These are phyloP conservation scores for Platycheirus rosarum DNA, from an alignment of 2,888 invertebrate genomes.

Conservation along the genomic window DNA sequence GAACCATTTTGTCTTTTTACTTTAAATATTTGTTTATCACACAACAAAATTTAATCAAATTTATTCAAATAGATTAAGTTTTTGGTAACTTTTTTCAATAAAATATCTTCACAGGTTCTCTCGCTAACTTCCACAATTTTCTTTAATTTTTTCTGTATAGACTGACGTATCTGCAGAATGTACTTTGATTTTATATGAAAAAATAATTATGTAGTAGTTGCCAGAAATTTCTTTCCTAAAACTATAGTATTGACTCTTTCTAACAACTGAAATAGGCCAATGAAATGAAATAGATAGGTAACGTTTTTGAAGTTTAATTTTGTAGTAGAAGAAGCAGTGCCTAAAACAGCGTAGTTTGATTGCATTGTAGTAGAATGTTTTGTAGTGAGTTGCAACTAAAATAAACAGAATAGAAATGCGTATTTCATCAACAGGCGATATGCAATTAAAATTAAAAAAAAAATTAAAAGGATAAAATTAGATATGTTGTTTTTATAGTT, in stretches of 20 bases:
- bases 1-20: conserved; percentile 85
- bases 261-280: background rate
- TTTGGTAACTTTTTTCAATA: background rate
- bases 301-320: conserved; percentile 25
- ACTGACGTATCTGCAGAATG: conserved; percentile 57
- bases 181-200: conserved; percentile 53
- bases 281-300: conserved; percentile 12
- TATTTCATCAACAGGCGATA: background rate
- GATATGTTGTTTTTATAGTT: conserved; percentile 1
- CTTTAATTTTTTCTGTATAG: conserved; percentile 32
- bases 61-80: conserved; percentile 16
- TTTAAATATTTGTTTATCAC: conserved; percentile 45
- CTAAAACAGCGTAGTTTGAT: conserved; percentile 30
- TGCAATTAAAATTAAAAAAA: too few species aligned
- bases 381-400: background rate
- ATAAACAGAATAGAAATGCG: conserved; percentile 21
- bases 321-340: conserved; percentile 44
- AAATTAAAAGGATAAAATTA: conserved; percentile 1
- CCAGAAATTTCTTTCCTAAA: conserved; percentile 53
- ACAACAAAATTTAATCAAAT: background rate
- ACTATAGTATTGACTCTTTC: conserved; percentile 16
- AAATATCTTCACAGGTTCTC: conserved; percentile 19
- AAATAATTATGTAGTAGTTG: conserved; percentile 58
- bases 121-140: conserved; percentile 28
- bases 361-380: conserved; percentile 8